These are phyloP conservation scores for Calameuta filiformis DNA, from an alignment of 2,888 invertebrate species.

Conservation along the genomic window DNA sequence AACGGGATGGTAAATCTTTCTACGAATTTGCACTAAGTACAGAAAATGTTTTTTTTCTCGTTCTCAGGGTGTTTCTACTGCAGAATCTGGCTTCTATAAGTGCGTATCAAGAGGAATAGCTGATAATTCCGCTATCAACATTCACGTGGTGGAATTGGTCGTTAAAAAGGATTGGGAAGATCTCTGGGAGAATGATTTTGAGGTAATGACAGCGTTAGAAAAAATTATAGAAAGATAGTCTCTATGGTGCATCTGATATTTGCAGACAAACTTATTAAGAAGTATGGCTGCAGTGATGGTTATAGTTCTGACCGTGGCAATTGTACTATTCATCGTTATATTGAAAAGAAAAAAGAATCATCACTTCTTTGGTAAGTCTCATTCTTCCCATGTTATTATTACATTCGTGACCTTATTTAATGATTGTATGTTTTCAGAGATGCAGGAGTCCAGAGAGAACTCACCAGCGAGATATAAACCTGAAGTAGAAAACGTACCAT, in stretches of 20 bases:
- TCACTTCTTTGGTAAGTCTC: conserved; percentile 53
- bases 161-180: conserved; percentile 69
- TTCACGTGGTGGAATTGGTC: conserved; percentile 72
- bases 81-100: conserved; percentile 74
- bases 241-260: conserved; percentile 8
- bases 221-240: background rate
- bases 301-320: conserved; percentile 51
- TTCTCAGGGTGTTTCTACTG: conserved; percentile 71
- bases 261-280: conserved; percentile 55
- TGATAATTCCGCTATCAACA: conserved; percentile 67
- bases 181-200: conserved; percentile 59
- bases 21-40: background rate
- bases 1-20: background rate
- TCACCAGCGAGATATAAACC: conserved; percentile 54
- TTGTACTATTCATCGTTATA: conserved; percentile 50
- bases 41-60: background rate
- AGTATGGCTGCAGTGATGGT: conserved; percentile 56
- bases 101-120: conserved; percentile 73
- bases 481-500: conserved; percentile 31
- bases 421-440: conserved; percentile 37
- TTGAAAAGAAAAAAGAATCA: conserved; percentile 42
- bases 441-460: conserved; percentile 59
- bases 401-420: conserved; percentile 7
- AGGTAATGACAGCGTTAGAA: conserved; percentile 44
- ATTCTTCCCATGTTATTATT: background rate